Base-by-base conservation (phyloP, 1,140 invertebrate genomes). In the Bombus pascuorum region DNA sequence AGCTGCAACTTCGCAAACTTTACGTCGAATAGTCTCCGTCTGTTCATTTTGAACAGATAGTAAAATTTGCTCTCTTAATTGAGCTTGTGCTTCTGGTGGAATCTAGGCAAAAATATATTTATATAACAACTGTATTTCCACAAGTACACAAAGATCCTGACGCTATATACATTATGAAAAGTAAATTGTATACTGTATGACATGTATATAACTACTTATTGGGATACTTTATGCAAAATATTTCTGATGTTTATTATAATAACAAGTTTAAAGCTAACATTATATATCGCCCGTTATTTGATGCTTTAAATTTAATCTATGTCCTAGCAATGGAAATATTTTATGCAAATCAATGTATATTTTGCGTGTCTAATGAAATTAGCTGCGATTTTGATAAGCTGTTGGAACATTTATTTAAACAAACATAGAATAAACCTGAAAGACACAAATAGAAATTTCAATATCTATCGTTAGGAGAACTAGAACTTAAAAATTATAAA, bases 1-100 rank as follows among this genome's bases (percentile, higher is more conserved):
- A 53, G 99, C 98, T 68, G 98, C 97, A 79, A 99, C 97, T 95
- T 99, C 99, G 94, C 98, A 99, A 39, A 99, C 96, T 96, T 99
- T 99, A 85, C 98, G 97, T 87, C 98, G 96, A 71, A 99, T 95
- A 85, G 96, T 95, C 74, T 97, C 97, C 44, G 95, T 96, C 89
- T 98, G 97, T 92, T 98, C 98, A 93, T 97, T 96, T 92, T 98
- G 97, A 68, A 99, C 96, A 37, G 97, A 97, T 39, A 97, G 90
- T 32, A 99, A 96, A 74, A 99, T 96, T 94, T 99, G 97, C 89
- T 97, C 96, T 93, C 99, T 98, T 37, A 99, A 96, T 91, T 98
- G 97, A 39, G 95, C 95, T 93, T 99, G 98, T 82, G 97, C 96
- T 92, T 99, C 98, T 44, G 96, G 96, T 34, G 97, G 96, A 73